Conservation (phyloP, 2,113 vertebrate genomes). For the Pseudopipra pipra region DNA sequence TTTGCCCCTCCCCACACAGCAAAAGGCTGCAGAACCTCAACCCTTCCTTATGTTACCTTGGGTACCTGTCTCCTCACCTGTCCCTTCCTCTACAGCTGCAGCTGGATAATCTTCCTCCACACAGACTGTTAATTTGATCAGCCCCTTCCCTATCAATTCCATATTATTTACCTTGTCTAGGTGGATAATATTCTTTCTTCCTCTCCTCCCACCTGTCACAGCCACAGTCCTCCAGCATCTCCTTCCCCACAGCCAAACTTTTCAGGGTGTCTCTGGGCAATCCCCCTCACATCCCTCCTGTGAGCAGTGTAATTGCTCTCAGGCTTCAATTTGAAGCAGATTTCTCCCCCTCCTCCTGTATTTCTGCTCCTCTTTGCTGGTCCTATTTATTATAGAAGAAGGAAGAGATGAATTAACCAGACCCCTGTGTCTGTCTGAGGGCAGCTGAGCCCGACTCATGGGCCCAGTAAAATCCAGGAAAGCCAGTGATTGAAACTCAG, state of each 20-base stretch:
- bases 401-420: not conserved
- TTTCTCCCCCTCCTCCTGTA: not conserved
- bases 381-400: not conserved
- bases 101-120: slow-evolving; percentile 16
- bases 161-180: not conserved
- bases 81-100: not conserved
- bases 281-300: not conserved
- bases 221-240: not conserved
- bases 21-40: not conserved
- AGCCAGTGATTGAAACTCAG: slow-evolving; percentile 25
- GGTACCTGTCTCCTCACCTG: not conserved
- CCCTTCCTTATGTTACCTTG: fast-evolving
- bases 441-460: not conserved
- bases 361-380: not conserved
- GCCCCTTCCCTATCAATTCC: not conserved
- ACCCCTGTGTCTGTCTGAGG: not conserved
- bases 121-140: slow-evolving; percentile 17
- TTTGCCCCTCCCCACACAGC: not conserved
- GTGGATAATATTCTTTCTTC: not conserved
- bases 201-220: not conserved
- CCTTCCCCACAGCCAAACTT: not conserved
- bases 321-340: not conserved
- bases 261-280: not conserved
- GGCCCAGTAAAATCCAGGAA: slow-evolving; percentile 17
- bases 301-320: not conserved